Percentiles rank a stretch among this genome's conserved stretches.
Evolutionary conservation across 2,888 invertebrate genomes (phyloP).

Genomic region (Galerucella nymphaeae): DNA sequence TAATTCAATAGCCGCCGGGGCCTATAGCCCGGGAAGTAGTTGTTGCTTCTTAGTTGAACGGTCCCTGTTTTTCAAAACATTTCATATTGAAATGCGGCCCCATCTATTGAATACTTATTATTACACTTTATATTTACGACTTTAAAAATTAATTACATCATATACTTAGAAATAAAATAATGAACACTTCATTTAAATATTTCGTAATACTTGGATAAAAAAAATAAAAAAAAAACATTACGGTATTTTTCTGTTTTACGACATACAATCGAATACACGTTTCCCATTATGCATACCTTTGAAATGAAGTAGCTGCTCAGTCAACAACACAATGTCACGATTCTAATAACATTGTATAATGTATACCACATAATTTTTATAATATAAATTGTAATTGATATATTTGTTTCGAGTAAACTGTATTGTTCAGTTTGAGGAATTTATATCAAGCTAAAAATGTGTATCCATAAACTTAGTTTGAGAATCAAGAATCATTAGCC

Average conservation of each 20-base stretch:
- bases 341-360: neutral
- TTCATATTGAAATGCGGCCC: neutral
- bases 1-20: too few relatives aligned
- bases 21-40: too few relatives aligned
- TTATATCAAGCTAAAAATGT: too few relatives aligned
- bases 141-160: neutral
- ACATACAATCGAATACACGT: constrained; percentile 4
- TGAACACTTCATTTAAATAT: neutral
- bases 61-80: too few relatives aligned
- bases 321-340: neutral
- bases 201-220: neutral
- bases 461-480: too few relatives aligned
- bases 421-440: too few relatives aligned
- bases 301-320: neutral
- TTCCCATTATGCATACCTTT: neutral
- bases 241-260: neutral
- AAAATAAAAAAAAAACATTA: neutral
- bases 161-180: neutral
- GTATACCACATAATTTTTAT: neutral
- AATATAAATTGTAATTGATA: neutral
- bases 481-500: too few relatives aligned
- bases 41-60: too few relatives aligned
- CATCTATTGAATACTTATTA: neutral
- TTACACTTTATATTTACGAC: neutral
- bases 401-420: neutral